phyloP scores from a whole-genome alignment of 2,888 invertebrate genomes.

The Apamea sordens region DNA sequence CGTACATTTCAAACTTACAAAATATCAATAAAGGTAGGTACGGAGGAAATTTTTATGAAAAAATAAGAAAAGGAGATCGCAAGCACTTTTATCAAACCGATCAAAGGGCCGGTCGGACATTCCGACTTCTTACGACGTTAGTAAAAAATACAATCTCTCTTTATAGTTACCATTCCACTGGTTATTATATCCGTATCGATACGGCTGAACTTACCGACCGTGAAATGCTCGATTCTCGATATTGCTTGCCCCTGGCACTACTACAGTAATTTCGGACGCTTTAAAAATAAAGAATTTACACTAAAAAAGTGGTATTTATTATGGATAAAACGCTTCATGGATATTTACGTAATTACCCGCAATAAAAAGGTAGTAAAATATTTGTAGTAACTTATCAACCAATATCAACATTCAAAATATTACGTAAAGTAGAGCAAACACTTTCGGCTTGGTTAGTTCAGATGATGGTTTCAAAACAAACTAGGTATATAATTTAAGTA shows the following conservation, averaged over 20 bases:
- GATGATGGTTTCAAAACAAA: slow-evolving; percentile 2
- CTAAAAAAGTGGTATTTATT: slow-evolving; percentile 59
- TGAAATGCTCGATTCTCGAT: slow-evolving; percentile 87
- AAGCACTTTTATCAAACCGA: slow-evolving; percentile 89
- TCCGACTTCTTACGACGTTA: slow-evolving; percentile 90
- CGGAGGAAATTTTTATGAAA: slow-evolving; percentile 80
- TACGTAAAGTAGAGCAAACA: background rate
- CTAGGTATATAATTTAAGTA: background rate
- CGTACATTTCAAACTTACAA: slow-evolving; percentile 73
- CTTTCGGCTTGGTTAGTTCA: slow-evolving; percentile 12
- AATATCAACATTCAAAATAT: background rate
- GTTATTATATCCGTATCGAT: slow-evolving; percentile 90
- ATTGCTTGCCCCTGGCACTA: slow-evolving; percentile 81
- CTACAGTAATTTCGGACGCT: slow-evolving; percentile 78
- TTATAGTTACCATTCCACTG: slow-evolving; percentile 90
- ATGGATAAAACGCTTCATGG: slow-evolving; percentile 54
- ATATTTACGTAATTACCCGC: slow-evolving; percentile 51
- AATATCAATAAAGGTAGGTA: slow-evolving; percentile 84
- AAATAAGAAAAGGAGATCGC: slow-evolving; percentile 83
- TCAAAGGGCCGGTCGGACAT: slow-evolving; percentile 89
- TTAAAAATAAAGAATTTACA: slow-evolving; percentile 70
- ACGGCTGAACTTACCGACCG: slow-evolving; percentile 88
- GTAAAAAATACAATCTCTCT: slow-evolving; percentile 90
- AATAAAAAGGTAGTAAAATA: slow-evolving; percentile 46
- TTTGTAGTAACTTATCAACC: slow-evolving; percentile 36